Percentiles rank a stretch among this genome's conserved stretches.
phyloP scores from a whole-genome alignment of 2,888 invertebrate species.

The Xanthia icteritia region DNA sequence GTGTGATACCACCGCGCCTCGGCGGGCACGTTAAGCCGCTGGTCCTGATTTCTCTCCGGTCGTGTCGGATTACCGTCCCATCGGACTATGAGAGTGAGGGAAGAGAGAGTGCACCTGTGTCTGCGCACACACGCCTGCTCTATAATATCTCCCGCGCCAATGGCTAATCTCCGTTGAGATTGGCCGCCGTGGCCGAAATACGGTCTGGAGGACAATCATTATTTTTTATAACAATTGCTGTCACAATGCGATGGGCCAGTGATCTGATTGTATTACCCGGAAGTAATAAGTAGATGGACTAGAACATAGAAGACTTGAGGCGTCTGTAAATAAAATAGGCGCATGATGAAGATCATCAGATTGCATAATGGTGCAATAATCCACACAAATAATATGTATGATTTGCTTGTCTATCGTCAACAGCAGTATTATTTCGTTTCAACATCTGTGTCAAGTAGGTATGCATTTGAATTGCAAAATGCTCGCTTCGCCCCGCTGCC shows the following conservation, averaged over 20 bases:
- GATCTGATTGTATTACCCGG: not conserved
- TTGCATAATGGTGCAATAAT: not conserved
- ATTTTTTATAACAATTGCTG: not conserved
- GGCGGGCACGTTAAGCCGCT: too few relatives aligned
- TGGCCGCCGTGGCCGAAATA: too few relatives aligned
- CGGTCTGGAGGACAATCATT: too few relatives aligned
- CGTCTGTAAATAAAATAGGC: not conserved
- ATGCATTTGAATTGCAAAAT: not conserved
- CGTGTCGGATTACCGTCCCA: too few relatives aligned
- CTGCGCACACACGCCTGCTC: too few relatives aligned
- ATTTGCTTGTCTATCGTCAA: not conserved
- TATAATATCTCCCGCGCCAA: too few relatives aligned
- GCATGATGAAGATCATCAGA: not conserved
- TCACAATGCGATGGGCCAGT: not conserved
- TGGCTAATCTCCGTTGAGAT: too few relatives aligned
- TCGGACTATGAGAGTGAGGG: too few relatives aligned
- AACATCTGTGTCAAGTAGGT: conserved; percentile 15
- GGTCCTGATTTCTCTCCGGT: too few relatives aligned
- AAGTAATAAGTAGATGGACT: not conserved
- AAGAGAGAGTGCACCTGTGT: too few relatives aligned
- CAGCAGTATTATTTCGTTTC: not conserved
- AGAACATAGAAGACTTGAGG: too few relatives aligned
- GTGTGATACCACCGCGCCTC: too few relatives aligned
- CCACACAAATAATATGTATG: not conserved
- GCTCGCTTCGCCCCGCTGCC: not conserved